Conservation (phyloP, 2,797 vertebrate species). For the Megalops cyprinoides region DNA sequence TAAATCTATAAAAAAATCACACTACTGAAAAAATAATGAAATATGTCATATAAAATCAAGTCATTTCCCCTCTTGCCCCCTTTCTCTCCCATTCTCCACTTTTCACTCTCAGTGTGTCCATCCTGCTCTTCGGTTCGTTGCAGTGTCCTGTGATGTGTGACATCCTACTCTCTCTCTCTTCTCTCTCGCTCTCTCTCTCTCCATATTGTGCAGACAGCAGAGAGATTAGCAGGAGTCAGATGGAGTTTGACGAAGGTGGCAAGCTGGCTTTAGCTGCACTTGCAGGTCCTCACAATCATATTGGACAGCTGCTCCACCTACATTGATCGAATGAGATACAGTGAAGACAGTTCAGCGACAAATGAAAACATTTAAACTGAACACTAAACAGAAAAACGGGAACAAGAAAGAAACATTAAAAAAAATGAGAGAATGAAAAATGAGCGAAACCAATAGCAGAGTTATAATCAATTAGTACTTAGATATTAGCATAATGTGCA, state of each 20-base stretch:
- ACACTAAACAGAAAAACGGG: too few species aligned
- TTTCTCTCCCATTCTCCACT: constrained; percentile 27
- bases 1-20: background rate
- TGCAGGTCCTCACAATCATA: constrained; percentile 90
- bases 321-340: constrained; percentile 37
- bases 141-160: constrained; percentile 21
- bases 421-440: too few species aligned
- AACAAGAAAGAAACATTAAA: too few species aligned
- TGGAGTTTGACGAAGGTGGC: constrained; percentile 31
- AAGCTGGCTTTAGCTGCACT: constrained; percentile 81
- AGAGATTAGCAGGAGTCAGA: background rate
- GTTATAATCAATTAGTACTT: background rate
- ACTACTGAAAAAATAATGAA: constrained; percentile 11
- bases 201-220: background rate
- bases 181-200: constrained; percentile 30
- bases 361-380: background rate
- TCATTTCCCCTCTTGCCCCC: constrained; percentile 12
- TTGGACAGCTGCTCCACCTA: constrained; percentile 90
- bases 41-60: constrained; percentile 14
- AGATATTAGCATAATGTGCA: background rate
- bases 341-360: constrained; percentile 23
- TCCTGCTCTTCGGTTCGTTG: background rate
- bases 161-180: constrained; percentile 8
- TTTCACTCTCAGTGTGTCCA: background rate
- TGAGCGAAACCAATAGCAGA: constrained; percentile 13